Evolutionary conservation across 2,113 vertebrate genomes (phyloP).

Genomic region (Apteryx mantelli): DNA sequence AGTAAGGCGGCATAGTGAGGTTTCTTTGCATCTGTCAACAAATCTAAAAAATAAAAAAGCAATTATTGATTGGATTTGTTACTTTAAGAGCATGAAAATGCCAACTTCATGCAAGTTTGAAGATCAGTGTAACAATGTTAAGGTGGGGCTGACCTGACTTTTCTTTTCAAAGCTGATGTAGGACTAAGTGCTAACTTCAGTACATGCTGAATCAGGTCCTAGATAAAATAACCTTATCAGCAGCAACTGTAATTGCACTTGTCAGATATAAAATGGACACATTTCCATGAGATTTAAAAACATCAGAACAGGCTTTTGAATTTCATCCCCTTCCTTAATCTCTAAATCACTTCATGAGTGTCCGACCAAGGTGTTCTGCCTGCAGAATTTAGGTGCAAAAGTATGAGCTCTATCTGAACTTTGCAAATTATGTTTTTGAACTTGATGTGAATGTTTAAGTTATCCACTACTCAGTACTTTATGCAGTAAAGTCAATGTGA

Average conservation of each 20-base stretch:
- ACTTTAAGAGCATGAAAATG: background rate
- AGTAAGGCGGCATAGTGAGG: constrained; percentile 75
- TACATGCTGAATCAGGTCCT: background rate
- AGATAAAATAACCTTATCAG: background rate
- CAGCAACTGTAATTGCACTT: background rate
- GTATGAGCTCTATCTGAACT: background rate
- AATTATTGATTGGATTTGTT: background rate
- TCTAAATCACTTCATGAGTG: background rate
- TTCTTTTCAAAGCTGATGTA: background rate
- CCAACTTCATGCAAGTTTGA: background rate
- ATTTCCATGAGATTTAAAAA: background rate
- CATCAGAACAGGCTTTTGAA: background rate
- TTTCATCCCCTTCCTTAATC: background rate
- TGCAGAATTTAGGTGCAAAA: background rate
- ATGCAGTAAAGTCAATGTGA: background rate
- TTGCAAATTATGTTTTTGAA: background rate
- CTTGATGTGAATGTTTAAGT: background rate
- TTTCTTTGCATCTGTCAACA: constrained; percentile 50
- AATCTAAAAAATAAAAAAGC: constrained; percentile 58
- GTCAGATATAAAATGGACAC: background rate
- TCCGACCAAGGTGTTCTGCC: background rate
- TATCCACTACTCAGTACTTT: background rate
- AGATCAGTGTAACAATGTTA: background rate
- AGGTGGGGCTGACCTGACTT: background rate
- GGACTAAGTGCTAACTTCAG: background rate